These are phyloP conservation scores for Gorilla gorilla DNA, from an alignment of 2,113 vertebrate genomes.

Conservation along the genomic window DNA sequence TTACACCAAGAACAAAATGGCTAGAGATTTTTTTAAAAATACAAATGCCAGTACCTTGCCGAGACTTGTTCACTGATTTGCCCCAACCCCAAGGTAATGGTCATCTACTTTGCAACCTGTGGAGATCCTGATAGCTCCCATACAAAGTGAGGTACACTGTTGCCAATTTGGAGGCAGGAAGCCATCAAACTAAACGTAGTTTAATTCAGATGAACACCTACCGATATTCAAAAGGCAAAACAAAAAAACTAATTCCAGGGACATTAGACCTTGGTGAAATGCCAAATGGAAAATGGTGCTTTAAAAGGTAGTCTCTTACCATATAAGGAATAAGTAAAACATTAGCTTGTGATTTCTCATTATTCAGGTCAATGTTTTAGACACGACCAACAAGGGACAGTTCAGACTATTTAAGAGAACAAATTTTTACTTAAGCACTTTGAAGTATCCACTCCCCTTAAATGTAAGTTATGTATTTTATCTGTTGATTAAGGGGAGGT, in stretches of 20 bases:
- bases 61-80: background rate
- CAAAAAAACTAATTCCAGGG: constrained; percentile 43
- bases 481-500: constrained; percentile 57
- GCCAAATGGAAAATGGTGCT: constrained; percentile 46
- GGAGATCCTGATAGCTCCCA: background rate
- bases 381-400: constrained; percentile 6
- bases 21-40: background rate
- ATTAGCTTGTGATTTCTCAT: constrained; percentile 41
- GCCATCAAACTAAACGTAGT: constrained; percentile 40
- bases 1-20: background rate
- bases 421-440: constrained; percentile 55
- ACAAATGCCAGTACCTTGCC: background rate
- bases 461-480: constrained; percentile 59
- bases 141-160: background rate
- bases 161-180: constrained; percentile 29
- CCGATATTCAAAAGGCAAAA: constrained; percentile 57
- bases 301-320: constrained; percentile 55
- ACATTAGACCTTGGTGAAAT: constrained; percentile 40
- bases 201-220: constrained; percentile 48
- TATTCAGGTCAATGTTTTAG: constrained; percentile 10
- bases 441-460: constrained; percentile 49
- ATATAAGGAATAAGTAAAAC: constrained; percentile 34
- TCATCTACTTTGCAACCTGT: background rate
- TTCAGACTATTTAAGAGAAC: background rate
- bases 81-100: constrained; percentile 11